Base-by-base conservation (phyloP, 2,113 vertebrate species). In the Brachionichthys hirsutus region DNA sequence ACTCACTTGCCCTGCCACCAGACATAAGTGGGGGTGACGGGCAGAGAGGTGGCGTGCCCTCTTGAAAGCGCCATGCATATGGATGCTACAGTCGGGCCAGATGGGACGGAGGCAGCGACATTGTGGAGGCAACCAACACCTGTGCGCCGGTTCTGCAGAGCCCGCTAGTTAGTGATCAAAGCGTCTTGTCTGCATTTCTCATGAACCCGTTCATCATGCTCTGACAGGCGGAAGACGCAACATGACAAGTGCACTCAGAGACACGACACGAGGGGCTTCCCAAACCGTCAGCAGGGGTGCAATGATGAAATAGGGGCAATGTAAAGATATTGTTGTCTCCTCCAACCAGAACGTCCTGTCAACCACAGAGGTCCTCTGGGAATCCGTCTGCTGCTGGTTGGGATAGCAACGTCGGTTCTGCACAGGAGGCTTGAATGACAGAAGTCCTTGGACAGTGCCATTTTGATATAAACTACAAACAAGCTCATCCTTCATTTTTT, bases 101-200 rank as follows among this genome's bases (percentile, higher is more conserved):
- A 87, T 88, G 85, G 87, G 82, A 80, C 55, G 12, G 54, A 76
- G 61, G 55, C 71, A 73, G 52, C 74, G 80, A 77, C 81, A 85
- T 70, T 81, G 81, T 85, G 61, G 69, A 67, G 62, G 62, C 50
- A 68, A 67, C 5, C 19, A 86, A 82, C 81, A 88, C 82, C 77
- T 87, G 82, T 63, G 68, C 66, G 3, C 44, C 2, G 15, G 63
- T 54, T 84, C 70, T 68, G 67, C 62, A 18, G 63, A 57, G 49
- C 62, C 54, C 57, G 6, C 19, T 57, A 38, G 69, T 62, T 48
- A 38, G 55, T 72, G 83, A 87, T 88, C 84, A 85, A 87, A 84
- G 87, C 76, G 77, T 68, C 65, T 52, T 24, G 66, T 76, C 73
- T 82, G 75, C 68, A 84, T 88, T 81, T 78, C 35, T 84, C 65